Percentiles rank a stretch among this genome's conserved stretches.
Conservation (phyloP, 1,140 invertebrate genomes). For the Adelges cooleyi region DNA sequence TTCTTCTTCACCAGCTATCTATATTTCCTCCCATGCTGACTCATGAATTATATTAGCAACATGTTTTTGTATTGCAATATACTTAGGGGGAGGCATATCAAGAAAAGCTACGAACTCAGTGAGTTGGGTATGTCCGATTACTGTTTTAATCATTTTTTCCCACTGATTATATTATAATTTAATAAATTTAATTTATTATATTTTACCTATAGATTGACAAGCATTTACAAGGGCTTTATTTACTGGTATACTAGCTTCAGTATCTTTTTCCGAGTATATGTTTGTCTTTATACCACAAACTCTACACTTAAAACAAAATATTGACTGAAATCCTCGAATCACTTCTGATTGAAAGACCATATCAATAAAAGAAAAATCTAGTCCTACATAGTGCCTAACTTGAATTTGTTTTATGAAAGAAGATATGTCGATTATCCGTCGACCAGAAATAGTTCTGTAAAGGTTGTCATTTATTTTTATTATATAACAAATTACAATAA, state of each 20-base stretch:
- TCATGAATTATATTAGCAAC: neutral
- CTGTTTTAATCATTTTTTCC: neutral
- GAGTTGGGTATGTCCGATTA: neutral
- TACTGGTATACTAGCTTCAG: neutral
- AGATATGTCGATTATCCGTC: neutral
- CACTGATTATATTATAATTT: no score
- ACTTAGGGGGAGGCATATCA: neutral
- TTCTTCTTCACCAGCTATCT: neutral
- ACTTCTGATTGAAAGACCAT: neutral
- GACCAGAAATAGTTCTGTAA: neutral
- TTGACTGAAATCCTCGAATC: neutral
- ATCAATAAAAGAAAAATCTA: neutral
- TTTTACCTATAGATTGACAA: neutral
- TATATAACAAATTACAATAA: no score
- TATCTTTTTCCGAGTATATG: neutral
- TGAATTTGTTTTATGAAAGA: neutral
- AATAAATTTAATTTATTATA: no score
- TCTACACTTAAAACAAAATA: neutral
- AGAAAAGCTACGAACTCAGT: neutral
- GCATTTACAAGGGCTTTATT: neutral
- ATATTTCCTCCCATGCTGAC: neutral
- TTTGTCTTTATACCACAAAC: neutral
- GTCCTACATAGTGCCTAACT: neutral
- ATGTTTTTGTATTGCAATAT: neutral
- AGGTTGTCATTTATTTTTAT: no score